Percentiles rank a stretch among this genome's conserved stretches.
Conservation (phyloP, 2,797 vertebrate species). For the Miopithecus talapoin region DNA sequence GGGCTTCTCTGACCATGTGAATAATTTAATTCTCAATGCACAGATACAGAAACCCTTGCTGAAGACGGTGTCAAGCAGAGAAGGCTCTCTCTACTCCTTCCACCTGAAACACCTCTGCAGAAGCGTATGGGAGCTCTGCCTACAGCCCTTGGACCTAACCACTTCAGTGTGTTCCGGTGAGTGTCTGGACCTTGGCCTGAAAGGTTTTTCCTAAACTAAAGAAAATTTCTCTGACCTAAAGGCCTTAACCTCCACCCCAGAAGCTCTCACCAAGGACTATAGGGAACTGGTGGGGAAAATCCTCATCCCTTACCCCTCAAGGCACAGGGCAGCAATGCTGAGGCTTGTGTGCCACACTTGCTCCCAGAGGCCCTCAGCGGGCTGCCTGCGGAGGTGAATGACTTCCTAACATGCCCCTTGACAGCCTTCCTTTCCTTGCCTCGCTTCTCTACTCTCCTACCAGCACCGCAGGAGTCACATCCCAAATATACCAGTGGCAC, state of each 20-base stretch:
- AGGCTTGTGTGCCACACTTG: background rate
- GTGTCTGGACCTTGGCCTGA: background rate
- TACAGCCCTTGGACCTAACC: background rate
- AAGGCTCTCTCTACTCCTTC: background rate
- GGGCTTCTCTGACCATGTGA: background rate
- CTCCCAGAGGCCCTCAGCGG: background rate
- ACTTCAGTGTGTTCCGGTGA: background rate
- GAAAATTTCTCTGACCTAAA: background rate
- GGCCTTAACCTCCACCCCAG: too few relatives aligned
- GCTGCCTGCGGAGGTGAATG: too few relatives aligned
- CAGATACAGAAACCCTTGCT: background rate
- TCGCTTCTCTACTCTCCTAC: background rate
- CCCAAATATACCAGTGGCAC: background rate
- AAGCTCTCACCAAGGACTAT: background rate
- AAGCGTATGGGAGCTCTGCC: background rate
- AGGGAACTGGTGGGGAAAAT: background rate
- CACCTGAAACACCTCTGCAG: background rate
- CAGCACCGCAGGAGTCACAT: background rate
- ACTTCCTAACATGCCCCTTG: background rate
- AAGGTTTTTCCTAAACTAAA: conserved; percentile 7
- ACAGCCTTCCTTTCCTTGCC: background rate
- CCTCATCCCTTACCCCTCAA: background rate
- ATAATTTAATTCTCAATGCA: background rate
- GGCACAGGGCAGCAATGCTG: too few relatives aligned
- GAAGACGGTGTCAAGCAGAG: background rate